phyloP scores from a whole-genome alignment of 2,888 invertebrate genomes.

The Micropterix aruncella region DNA sequence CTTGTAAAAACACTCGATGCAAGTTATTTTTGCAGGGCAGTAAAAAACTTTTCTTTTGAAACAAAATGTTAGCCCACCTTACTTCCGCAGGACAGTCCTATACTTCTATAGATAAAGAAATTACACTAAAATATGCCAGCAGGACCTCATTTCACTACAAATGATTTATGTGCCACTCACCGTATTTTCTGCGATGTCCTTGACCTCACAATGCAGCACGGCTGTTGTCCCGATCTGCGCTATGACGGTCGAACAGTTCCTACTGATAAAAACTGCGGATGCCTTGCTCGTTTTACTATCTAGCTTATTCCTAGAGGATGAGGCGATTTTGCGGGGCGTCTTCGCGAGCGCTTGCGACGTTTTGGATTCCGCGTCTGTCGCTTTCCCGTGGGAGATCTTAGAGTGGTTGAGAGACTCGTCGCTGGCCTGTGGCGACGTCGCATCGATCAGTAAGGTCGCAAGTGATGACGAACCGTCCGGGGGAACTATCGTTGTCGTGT shows the following conservation, averaged over 20 bases:
- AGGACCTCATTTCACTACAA: too few relatives aligned
- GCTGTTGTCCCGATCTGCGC: constrained; percentile 50
- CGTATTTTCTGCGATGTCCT: constrained; percentile 47
- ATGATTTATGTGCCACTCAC: too few relatives aligned
- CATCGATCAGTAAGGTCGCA: not conserved
- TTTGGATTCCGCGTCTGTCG: not conserved
- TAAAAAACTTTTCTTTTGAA: too few relatives aligned
- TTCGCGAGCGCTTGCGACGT: not conserved
- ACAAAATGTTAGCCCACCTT: too few relatives aligned
- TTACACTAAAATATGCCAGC: too few relatives aligned
- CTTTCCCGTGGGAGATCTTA: not conserved
- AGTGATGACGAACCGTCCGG: not conserved
- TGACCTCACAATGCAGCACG: constrained; percentile 47
- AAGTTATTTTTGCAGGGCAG: too few relatives aligned
- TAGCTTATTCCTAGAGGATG: constrained; percentile 29
- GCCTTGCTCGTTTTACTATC: constrained; percentile 24
- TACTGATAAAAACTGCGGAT: constrained; percentile 40
- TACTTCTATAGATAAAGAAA: too few relatives aligned
- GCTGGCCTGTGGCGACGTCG: not conserved
- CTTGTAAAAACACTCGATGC: too few relatives aligned
- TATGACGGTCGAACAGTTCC: constrained; percentile 46
- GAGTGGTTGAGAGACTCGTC: not conserved
- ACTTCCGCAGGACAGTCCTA: too few relatives aligned
- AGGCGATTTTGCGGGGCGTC: constrained; percentile 6
- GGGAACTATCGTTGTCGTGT: not conserved